Conservation (phyloP, 2,797 vertebrate species). For the Falco concolor region DNA sequence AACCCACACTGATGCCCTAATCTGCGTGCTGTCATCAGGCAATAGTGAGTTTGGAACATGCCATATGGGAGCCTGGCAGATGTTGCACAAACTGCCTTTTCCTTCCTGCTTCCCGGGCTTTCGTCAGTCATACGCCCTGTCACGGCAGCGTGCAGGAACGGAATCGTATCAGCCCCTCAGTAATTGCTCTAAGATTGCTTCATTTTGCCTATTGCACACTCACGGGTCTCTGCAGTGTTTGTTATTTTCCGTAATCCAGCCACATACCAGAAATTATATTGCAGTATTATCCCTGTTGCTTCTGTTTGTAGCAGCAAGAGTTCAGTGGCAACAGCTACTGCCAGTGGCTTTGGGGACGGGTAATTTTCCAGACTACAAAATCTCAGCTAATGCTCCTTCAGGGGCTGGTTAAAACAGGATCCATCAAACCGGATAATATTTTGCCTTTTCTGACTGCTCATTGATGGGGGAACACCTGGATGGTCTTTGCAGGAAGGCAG, state of each 20-base stretch:
- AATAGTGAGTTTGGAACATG: constrained; percentile 48
- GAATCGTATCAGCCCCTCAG: not conserved
- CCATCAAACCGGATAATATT: not conserved
- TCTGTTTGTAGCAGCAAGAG: not conserved
- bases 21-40: constrained; percentile 57
- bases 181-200: not conserved
- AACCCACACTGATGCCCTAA: constrained; percentile 52
- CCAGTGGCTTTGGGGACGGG: not conserved
- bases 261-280: not conserved
- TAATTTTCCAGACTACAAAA: not conserved
- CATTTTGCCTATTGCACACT: not conserved
- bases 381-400: not conserved
- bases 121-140: not conserved
- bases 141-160: not conserved
- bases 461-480: no score
- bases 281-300: not conserved
- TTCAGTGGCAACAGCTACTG: not conserved
- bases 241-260: not conserved
- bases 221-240: not conserved
- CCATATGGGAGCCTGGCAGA: constrained; percentile 50
- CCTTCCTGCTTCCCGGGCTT: constrained; percentile 38
- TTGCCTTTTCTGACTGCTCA: not conserved
- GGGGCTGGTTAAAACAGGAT: not conserved
- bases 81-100: constrained; percentile 50
- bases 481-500: not conserved